Evolutionary conservation across 2,888 invertebrate genomes (phyloP).

Genomic region (Nephrotoma appendiculata): DNA sequence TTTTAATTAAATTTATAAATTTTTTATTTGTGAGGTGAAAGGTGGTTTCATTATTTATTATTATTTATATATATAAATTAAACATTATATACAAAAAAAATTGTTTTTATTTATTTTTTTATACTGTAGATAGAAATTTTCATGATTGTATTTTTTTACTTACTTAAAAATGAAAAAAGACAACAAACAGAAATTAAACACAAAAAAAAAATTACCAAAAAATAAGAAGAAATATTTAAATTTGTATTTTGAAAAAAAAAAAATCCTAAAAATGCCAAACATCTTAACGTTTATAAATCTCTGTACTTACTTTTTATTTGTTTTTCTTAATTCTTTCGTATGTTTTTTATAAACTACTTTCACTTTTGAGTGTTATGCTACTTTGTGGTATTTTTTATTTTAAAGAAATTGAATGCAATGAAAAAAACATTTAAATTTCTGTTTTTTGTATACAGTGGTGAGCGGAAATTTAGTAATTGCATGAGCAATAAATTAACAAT

Average conservation of each 20-base stretch:
- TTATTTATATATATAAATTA: background rate
- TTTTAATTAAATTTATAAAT: background rate
- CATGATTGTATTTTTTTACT: background rate
- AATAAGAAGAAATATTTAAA: background rate
- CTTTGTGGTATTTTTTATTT: background rate
- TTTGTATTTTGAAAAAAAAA: background rate
- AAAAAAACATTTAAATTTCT: background rate
- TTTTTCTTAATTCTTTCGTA: background rate
- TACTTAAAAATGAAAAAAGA: background rate
- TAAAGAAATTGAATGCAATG: background rate
- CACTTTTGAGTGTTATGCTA: background rate
- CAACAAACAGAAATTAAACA: background rate
- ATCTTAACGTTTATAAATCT: background rate
- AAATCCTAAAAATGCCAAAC: background rate
- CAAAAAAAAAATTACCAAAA: background rate
- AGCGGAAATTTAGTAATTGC: background rate
- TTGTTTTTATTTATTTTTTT: background rate
- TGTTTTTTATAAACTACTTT: background rate
- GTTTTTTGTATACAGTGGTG: background rate
- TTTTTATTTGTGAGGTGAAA: background rate
- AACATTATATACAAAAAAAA: background rate
- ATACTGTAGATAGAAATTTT: background rate
- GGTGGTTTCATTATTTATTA: background rate
- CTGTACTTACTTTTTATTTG: background rate
- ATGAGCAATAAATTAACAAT: too few species aligned